phyloP scores from a whole-genome alignment of 2,797 vertebrate genomes.

The Microhierax caerulescens region DNA sequence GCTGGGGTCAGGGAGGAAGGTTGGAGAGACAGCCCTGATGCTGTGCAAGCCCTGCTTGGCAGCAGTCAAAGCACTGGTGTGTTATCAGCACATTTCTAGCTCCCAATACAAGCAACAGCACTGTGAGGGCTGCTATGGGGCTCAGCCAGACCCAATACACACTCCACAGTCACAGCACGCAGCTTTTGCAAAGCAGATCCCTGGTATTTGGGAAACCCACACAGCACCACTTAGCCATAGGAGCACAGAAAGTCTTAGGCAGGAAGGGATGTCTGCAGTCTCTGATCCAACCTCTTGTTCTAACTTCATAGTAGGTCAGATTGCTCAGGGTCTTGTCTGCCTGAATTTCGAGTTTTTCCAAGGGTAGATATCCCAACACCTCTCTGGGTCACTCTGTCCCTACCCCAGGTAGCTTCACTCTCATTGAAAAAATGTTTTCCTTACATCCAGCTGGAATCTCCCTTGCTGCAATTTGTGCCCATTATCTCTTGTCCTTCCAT shows the following conservation, averaged over 20 bases:
- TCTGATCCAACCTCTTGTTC: neutral
- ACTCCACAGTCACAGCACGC: neutral
- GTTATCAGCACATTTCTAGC: too few species aligned
- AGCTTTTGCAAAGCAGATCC: neutral
- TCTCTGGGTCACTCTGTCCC: neutral
- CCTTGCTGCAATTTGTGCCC: neutral
- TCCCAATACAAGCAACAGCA: too few species aligned
- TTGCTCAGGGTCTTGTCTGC: neutral
- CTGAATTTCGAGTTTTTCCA: neutral
- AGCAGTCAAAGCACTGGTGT: too few species aligned
- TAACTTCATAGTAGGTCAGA: neutral
- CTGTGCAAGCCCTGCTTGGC: too few species aligned
- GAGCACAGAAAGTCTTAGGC: neutral
- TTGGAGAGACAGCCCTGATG: too few species aligned
- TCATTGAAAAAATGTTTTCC: neutral
- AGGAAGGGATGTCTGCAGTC: neutral
- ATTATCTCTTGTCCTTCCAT: neutral
- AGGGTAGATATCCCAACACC: neutral
- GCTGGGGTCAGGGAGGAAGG: too few species aligned
- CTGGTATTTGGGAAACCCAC: neutral
- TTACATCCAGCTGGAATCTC: neutral
- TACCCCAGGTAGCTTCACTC: neutral
- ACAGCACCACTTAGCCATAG: neutral
- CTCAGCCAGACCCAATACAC: too few species aligned
- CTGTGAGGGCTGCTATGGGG: too few species aligned